Conservation (phyloP, 2,888 invertebrate genomes). For the Odiellus spinosus region DNA sequence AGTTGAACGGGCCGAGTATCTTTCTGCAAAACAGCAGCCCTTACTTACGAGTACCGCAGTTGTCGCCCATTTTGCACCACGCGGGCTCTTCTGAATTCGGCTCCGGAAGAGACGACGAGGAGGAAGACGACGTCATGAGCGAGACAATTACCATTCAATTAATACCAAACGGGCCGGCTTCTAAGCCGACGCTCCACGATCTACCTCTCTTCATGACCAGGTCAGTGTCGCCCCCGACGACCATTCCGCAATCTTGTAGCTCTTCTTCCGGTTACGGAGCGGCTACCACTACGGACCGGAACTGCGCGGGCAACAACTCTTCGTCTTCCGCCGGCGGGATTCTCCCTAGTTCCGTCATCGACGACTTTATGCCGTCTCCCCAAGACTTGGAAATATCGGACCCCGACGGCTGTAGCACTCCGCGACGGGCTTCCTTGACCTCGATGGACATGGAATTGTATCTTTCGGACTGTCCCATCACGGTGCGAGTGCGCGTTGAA, state of each 20-base stretch:
- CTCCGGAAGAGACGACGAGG: background rate
- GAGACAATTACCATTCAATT: background rate
- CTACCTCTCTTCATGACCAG: background rate
- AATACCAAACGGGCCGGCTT: background rate
- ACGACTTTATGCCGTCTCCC: conserved; percentile 20
- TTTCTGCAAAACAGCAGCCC: conserved; percentile 4
- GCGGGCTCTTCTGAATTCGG: background rate
- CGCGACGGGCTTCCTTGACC: conserved; percentile 10
- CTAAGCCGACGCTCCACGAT: background rate
- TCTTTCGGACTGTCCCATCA: conserved; percentile 14
- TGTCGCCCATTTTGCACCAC: background rate
- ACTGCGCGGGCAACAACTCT: conserved; percentile 9
- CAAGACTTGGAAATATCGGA: conserved; percentile 20
- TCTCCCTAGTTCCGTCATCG: conserved; percentile 3
- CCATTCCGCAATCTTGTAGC: background rate
- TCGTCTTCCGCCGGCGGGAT: conserved; percentile 3
- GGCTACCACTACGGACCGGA: too few species aligned
- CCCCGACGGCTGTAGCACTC: conserved; percentile 21
- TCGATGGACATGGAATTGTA: conserved; percentile 19
- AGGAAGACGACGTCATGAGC: background rate
- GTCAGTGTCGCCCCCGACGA: background rate
- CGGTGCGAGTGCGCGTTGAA: conserved; percentile 15
- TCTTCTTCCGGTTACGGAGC: too few species aligned
- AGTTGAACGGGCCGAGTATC: conserved; percentile 8
- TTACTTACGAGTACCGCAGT: conserved; percentile 12